Evolutionary conservation across 2,113 vertebrate species (phyloP).

Genomic region (Anolis carolinensis): DNA sequence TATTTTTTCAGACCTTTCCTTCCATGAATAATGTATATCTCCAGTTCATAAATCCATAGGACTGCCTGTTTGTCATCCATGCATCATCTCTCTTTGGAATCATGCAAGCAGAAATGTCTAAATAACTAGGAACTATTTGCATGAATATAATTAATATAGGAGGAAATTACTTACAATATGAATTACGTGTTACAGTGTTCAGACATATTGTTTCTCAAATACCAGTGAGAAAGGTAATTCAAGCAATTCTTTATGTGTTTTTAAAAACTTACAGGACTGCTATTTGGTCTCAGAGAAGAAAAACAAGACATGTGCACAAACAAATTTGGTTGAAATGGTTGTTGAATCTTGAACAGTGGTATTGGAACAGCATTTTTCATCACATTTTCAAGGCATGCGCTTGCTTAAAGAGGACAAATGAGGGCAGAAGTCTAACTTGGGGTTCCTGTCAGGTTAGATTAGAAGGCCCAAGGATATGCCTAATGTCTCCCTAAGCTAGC

Average conservation of each 20-base stretch:
- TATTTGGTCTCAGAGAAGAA: neutral
- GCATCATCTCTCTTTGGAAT: neutral
- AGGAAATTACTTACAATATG: neutral
- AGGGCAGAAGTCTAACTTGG: neutral
- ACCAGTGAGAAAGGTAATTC: neutral
- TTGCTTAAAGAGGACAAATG: neutral
- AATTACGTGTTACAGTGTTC: conserved; percentile 8
- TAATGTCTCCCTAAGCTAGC: neutral
- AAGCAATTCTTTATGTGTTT: neutral
- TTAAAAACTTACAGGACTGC: neutral
- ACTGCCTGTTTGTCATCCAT: conserved; percentile 3
- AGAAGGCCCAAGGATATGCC: neutral
- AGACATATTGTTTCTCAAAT: conserved; percentile 1
- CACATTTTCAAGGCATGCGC: neutral
- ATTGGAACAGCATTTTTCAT: neutral
- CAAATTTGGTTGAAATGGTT: neutral
- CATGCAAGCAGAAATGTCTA: neutral
- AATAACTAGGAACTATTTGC: conserved; percentile 8
- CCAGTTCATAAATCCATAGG: conserved; percentile 24
- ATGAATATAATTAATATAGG: conserved; percentile 15
- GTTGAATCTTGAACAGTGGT: neutral
- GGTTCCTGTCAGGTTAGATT: neutral
- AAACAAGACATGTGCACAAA: neutral
- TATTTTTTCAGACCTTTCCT: conserved; percentile 11
- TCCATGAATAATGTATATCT: conserved; percentile 17